phyloP scores from a whole-genome alignment of 2,113 vertebrate genomes.

The Bolborhynchus lineola region DNA sequence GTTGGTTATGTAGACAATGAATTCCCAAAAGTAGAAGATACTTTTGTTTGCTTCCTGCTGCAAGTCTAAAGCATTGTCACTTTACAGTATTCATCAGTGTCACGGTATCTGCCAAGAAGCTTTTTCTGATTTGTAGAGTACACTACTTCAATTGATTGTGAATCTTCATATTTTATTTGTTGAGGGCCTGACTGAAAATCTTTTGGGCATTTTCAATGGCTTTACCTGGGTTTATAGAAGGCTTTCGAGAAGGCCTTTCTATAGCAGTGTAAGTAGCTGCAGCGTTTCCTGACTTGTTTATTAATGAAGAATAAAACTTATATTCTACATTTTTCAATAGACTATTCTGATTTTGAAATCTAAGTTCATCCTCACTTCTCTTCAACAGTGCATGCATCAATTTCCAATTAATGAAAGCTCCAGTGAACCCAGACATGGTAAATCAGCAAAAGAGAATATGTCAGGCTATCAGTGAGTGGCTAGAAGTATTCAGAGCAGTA shows the following conservation, averaged over 20 bases:
- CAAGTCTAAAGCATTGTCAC: not conserved
- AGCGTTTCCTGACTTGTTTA: not conserved
- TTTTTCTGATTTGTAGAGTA: not conserved
- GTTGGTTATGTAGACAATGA: not conserved
- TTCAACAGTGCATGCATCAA: not conserved
- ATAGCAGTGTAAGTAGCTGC: not conserved
- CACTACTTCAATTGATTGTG: not conserved
- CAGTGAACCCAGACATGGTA: not conserved
- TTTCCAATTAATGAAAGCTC: not conserved
- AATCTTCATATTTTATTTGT: not conserved
- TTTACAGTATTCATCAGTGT: not conserved
- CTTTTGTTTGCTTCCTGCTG: not conserved
- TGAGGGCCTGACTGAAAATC: not conserved
- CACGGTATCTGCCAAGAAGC: not conserved
- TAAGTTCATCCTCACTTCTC: not conserved
- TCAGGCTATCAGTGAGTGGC: not conserved
- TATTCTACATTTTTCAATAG: not conserved
- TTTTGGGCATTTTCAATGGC: not conserved
- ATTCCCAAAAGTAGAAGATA: not conserved
- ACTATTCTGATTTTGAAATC: not conserved
- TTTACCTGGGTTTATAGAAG: not conserved
- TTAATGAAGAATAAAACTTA: not conserved
- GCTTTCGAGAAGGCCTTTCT: not conserved
- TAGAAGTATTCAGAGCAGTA: not conserved
- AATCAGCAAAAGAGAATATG: not conserved